Evolutionary conservation across 2,888 invertebrate species (phyloP).

Genomic region (Spodoptera exigua): DNA sequence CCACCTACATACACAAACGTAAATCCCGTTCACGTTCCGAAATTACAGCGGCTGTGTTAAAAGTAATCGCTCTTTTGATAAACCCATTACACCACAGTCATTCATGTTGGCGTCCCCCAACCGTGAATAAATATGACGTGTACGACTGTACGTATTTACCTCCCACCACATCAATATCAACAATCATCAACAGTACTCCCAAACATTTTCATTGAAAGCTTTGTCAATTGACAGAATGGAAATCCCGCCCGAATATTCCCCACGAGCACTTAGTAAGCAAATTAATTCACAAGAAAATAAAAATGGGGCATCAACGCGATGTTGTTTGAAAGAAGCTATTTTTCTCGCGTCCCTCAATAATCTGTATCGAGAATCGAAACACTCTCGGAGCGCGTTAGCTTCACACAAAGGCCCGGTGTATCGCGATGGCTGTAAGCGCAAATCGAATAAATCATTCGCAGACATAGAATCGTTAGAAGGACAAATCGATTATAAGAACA

Average conservation of each 20-base stretch:
- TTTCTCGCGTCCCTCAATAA: conserved; percentile 72
- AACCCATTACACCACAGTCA: conserved; percentile 35
- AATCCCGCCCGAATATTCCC: conserved; percentile 71
- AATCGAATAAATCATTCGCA: conserved; percentile 80
- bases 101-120: conserved; percentile 42
- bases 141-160: conserved; percentile 53
- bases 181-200: conserved; percentile 66
- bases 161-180: conserved; percentile 53
- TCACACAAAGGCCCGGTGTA: conserved; percentile 76
- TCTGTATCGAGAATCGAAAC: conserved; percentile 64
- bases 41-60: conserved; percentile 21
- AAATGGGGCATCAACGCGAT: conserved; percentile 68
- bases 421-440: conserved; percentile 72
- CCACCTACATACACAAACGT: conserved; percentile 9
- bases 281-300: conserved; percentile 79
- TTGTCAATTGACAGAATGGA: conserved; percentile 70
- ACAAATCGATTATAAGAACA: conserved; percentile 73
- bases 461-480: conserved; percentile 69
- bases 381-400: conserved; percentile 69
- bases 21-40: conserved; percentile 16
- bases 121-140: conserved; percentile 57
- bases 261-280: conserved; percentile 78
- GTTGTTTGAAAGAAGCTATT: conserved; percentile 75
- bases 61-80: conserved; percentile 35
- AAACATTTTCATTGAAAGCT: conserved; percentile 72